Evolutionary conservation across 2,113 vertebrate genomes (phyloP), one percentile per base, ranked within the genome.

Genomic region (Pterocles orientalis): DNA sequence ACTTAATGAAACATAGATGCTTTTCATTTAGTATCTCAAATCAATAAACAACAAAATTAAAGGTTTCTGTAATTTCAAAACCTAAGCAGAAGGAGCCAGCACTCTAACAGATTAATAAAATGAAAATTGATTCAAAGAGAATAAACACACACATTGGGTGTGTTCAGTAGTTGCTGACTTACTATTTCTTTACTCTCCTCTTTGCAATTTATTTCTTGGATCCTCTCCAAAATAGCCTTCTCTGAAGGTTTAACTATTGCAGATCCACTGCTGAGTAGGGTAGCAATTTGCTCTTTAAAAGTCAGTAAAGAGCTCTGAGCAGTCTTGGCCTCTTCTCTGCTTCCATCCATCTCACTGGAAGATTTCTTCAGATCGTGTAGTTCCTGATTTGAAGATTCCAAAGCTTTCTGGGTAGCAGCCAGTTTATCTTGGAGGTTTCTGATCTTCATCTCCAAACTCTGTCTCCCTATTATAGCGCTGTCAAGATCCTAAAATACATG

Each of bases 401-500:
- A 98, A 78, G 97, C 98, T 69, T 95, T 96, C 95, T 98, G 98
- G 31, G 94, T 97, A 36, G 98, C 97, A 62, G 97, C 90, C 34
- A 99, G 82, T 72, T 98, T 98, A 58, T 98, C 98, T 77, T 95
- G 95, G 12, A 99, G 97, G 56, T 84, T 95, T 88, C 96, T 97
- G 57, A 94, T 98, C 94, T 99, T 98, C 64, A 84, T 89, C 87
- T 99, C 98, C 34, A 98, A 96, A 88, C 64, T 96, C 80, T 96
- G 97, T 80, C 96, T 98, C 24, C 94, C 97, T 91, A 90, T 73
- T 29, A 82, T 3, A 70, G 98, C 80, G 5, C 82, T 94, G 34
- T 98, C 98, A 71, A 99, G 91, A 94, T 99, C 98, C 99, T 99
- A 84, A 91, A 88, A 88, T 57, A 69, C 17, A 68, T 24, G 69